Conservation (phyloP, 2,797 vertebrate species). For the Xiphorhynchus erythropygius region DNA sequence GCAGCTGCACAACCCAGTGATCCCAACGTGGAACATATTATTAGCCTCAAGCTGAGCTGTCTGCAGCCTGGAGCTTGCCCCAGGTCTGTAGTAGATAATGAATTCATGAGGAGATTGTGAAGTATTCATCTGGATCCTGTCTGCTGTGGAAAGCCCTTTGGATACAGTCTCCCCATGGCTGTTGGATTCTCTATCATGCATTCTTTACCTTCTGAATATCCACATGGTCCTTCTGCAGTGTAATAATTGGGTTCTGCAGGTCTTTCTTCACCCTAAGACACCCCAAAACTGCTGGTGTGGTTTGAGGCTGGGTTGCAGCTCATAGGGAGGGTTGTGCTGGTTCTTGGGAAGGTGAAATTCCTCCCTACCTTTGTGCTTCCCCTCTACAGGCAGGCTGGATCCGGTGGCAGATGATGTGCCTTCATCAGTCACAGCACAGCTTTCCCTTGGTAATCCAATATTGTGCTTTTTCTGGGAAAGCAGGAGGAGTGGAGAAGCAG, state of each 20-base stretch:
- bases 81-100: not conserved
- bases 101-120: not conserved
- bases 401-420: fast-evolving
- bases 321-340: fast-evolving
- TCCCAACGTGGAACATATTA: not conserved
- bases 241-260: fast-evolving
- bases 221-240: fast-evolving
- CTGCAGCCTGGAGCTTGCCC: not conserved
- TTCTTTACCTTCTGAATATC: not conserved
- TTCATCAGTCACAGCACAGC: fast-evolving
- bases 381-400: not conserved
- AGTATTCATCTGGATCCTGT: not conserved
- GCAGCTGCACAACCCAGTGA: constrained; percentile 13
- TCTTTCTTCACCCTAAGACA: not conserved
- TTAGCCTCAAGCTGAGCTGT: not conserved
- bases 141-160: not conserved
- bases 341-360: not conserved
- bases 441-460: not conserved
- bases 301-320: not conserved
- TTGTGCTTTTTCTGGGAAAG: not conserved
- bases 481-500: not conserved
- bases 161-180: not conserved
- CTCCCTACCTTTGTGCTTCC: not conserved
- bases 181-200: fast-evolving
- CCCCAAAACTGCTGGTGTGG: fast-evolving